Percentiles rank a stretch among this genome's conserved stretches.
These are phyloP conservation scores for Hipposideros armiger DNA, from an alignment of 2,113 vertebrate species.

Conservation along the genomic window DNA sequence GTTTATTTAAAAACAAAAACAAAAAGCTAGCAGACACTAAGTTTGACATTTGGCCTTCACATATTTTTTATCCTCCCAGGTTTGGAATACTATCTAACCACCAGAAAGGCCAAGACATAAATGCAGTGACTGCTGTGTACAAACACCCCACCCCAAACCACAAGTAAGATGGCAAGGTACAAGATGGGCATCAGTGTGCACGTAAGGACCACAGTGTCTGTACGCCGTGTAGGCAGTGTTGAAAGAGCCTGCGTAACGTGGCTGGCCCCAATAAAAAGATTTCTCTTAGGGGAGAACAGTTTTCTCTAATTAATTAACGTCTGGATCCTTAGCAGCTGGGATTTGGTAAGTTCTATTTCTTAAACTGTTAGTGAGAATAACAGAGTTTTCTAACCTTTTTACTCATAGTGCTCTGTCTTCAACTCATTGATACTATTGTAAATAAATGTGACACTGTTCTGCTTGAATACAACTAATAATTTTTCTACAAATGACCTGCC, in stretches of 20 bases:
- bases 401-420: not conserved
- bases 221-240: too few relatives aligned
- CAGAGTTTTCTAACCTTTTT: not conserved
- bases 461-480: not conserved
- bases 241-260: too few relatives aligned
- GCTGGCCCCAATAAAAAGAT: not conserved
- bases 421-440: not conserved
- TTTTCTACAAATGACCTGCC: not conserved
- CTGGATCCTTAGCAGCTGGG: not conserved
- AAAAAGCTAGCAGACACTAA: not conserved
- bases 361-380: not conserved
- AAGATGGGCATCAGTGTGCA: not conserved
- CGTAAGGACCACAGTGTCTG: not conserved
- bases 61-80: not conserved
- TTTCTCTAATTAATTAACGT: not conserved
- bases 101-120: not conserved
- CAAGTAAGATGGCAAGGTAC: not conserved
- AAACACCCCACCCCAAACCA: too few relatives aligned
- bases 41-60: not conserved
- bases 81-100: not conserved
- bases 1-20: not conserved
- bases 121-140: not conserved
- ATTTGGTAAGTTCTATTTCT: slow-evolving; percentile 16
- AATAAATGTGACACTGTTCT: not conserved
- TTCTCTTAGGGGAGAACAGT: not conserved